Percentiles rank a stretch among this genome's conserved stretches.
Evolutionary conservation across 2,888 invertebrate genomes (phyloP).

Genomic region (Dasypolia templi): DNA sequence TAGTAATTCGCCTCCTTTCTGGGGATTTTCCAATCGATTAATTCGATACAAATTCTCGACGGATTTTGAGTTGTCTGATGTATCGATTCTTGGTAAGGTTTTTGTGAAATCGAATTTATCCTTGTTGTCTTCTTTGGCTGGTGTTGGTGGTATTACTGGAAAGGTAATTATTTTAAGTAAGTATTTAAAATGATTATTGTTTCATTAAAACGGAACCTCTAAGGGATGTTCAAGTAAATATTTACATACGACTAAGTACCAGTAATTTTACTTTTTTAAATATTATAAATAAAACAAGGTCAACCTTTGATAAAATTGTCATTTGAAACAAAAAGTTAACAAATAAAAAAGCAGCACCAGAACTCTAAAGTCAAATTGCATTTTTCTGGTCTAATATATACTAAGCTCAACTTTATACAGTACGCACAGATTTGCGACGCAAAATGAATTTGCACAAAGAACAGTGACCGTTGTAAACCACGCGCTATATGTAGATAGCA

Average conservation of each 20-base stretch:
- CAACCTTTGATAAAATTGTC: neutral
- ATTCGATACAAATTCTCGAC: slow-evolving; percentile 82
- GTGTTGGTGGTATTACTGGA: slow-evolving; percentile 88
- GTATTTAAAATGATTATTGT: neutral
- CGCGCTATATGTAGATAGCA: slow-evolving; percentile 22
- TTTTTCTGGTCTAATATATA: slow-evolving; percentile 34
- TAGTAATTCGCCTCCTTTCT: slow-evolving; percentile 79
- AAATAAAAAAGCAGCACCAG: slow-evolving; percentile 6
- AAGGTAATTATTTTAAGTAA: slow-evolving; percentile 44
- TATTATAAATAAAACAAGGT: neutral
- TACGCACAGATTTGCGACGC: slow-evolving; percentile 28
- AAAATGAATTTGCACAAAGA: slow-evolving; percentile 44
- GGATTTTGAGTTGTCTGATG: slow-evolving; percentile 78
- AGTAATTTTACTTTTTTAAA: neutral
- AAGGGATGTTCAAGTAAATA: neutral
- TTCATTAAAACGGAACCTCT: neutral
- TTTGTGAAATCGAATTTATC: slow-evolving; percentile 81
- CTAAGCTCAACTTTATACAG: slow-evolving; percentile 22
- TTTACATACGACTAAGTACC: neutral
- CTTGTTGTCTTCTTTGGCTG: slow-evolving; percentile 79
- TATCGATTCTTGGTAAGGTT: slow-evolving; percentile 66
- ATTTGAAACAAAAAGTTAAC: slow-evolving; percentile 15
- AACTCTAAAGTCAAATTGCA: slow-evolving; percentile 32
- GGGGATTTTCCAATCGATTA: slow-evolving; percentile 71
- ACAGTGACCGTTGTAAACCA: slow-evolving; percentile 30